A percentile compares a stretch with the other conserved stretches of the same genome.
Evolutionary conservation across 2,113 vertebrate genomes (phyloP).

Genomic region (Haliaeetus leucogaster): DNA sequence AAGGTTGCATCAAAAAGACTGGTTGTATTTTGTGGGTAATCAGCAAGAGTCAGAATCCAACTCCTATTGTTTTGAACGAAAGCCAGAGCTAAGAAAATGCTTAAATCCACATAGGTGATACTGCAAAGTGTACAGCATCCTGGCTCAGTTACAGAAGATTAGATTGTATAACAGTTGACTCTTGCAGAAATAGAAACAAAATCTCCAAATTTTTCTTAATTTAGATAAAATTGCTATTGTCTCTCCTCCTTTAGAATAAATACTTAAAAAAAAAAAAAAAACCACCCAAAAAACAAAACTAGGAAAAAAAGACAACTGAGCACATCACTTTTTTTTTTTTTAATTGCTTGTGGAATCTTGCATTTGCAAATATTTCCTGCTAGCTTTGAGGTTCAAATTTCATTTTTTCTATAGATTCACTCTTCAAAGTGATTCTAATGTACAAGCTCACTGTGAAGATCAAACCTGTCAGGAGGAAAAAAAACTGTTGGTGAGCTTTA

Average conservation of each 20-base stretch:
- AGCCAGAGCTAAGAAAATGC: neutral
- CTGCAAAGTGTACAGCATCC: neutral
- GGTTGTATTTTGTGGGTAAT: neutral
- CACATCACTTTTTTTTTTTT: neutral
- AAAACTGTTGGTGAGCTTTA: neutral
- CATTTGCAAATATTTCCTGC: neutral
- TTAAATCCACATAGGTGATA: neutral
- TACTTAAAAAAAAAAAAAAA: neutral
- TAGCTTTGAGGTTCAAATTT: neutral
- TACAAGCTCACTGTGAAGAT: neutral
- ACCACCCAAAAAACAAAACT: neutral
- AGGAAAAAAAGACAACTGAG: neutral
- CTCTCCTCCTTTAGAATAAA: neutral
- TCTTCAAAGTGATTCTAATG: neutral
- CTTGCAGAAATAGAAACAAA: neutral
- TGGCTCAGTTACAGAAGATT: neutral
- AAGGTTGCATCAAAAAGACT: neutral
- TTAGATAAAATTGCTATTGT: neutral
- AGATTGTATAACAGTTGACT: neutral
- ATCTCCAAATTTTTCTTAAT: too few species aligned
- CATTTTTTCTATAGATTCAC: neutral
- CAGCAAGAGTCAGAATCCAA: neutral
- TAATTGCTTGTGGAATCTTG: neutral
- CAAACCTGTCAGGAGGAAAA: neutral
- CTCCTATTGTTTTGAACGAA: neutral